Evolutionary conservation across 2,888 invertebrate species (phyloP), one percentile per base, ranked within the genome.

Genomic region (Caenorhabditis panamensis): DNA sequence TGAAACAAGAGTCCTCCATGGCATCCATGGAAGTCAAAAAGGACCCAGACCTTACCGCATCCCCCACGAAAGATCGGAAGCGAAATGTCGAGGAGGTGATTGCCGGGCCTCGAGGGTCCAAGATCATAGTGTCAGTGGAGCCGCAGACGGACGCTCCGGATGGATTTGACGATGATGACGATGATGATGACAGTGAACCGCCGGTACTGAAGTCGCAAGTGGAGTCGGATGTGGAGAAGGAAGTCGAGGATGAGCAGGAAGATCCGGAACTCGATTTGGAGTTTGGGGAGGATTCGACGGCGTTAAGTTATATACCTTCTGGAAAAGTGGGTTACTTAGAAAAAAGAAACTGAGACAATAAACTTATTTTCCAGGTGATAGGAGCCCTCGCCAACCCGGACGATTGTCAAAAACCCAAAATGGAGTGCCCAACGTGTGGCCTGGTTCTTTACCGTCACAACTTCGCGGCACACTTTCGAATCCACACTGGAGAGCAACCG

Each of bases 401-500:
- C 64, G 85, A 87, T 28, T 71, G 77, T 0, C 82, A 62, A 37
- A 87, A 87, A 54, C 88, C 87, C 47, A 88, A 87, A 79, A 88
- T 90, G 85, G 88, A 89, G 51, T 90, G 90, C 68, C 89, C 89
- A n/a, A 86, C 86, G 16, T 90, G 90, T 72, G 89, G 88, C 8
- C 71, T 89, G 4, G 86, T 87, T 0, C 80, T 90, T 1, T 89
- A 85, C 71, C 76, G 88, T 18, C 90, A 90, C 79, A 90, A 90
- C 77, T 89, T 89, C 68, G 83, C 86, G 8, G 85, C 88, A 2
- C 90, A 90, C 63, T 89, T 86, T 63, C 84, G 90, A 8, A 89
- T 90, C 58, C 90, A 90, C 68, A 89, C 90, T 16, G 90, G 90
- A 13, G 90, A 90, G 68, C 71, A 88, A 68, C 90, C 90, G 5